Percentiles rank a stretch among this genome's conserved stretches.
Evolutionary conservation across 1,140 invertebrate species (phyloP).

Genomic region (Octopus sinensis): DNA sequence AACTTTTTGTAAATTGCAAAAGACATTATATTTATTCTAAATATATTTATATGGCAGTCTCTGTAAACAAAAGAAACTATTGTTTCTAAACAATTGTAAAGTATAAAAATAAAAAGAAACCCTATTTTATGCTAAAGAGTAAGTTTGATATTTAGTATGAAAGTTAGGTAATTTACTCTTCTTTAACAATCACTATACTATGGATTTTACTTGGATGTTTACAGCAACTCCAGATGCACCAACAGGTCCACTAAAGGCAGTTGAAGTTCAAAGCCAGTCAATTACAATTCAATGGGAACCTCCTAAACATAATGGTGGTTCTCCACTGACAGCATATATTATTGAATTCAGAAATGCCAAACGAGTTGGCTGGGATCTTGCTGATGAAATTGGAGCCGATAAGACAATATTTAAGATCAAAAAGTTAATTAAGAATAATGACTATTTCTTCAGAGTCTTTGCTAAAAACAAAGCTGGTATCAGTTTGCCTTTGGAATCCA

Average conservation of each 20-base stretch:
- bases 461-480: constrained; percentile 43
- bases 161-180: too few relatives aligned
- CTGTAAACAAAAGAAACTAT: too few relatives aligned
- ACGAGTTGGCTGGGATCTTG: constrained; percentile 33
- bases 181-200: too few relatives aligned
- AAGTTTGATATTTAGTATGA: too few relatives aligned
- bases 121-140: too few relatives aligned
- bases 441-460: constrained; percentile 87
- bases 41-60: too few relatives aligned
- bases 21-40: too few relatives aligned
- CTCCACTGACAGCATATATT: constrained; percentile 45
- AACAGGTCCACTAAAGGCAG: constrained; percentile 79
- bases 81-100: too few relatives aligned
- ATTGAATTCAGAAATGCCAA: constrained; percentile 50
- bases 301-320: constrained; percentile 64
- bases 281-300: constrained; percentile 84
- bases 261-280: constrained; percentile 58
- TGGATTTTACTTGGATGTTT: neutral
- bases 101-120: too few relatives aligned
- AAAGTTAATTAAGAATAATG: constrained; percentile 85
- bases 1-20: too few relatives aligned
- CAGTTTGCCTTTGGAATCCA: constrained; percentile 75
- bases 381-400: constrained; percentile 28
- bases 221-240: constrained; percentile 60
- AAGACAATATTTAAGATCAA: constrained; percentile 62